Conservation (phyloP, 2,888 invertebrate species). For the Eristalis intricaria region DNA sequence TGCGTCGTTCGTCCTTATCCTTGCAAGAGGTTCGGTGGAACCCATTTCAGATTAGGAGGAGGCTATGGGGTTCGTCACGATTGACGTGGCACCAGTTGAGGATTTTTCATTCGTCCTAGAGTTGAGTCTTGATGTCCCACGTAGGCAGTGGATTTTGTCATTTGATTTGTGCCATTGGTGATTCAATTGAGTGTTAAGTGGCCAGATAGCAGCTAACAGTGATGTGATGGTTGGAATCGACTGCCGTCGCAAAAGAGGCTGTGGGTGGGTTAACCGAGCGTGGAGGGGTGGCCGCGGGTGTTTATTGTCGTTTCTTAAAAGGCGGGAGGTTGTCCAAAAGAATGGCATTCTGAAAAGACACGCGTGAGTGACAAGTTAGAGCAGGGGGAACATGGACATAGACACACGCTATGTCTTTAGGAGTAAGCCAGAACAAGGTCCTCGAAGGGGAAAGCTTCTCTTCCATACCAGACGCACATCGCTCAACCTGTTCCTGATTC, state of each 20-base stretch:
- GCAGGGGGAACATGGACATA: too few relatives aligned
- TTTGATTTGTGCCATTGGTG: conserved; percentile 32
- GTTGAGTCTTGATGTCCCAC: neutral
- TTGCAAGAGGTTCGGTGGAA: neutral
- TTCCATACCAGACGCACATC: too few relatives aligned
- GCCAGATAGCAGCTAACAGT: conserved; percentile 7
- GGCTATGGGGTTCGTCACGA: neutral
- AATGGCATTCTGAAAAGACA: too few relatives aligned
- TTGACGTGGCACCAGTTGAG: conserved; percentile 16
- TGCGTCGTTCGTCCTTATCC: neutral
- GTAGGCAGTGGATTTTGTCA: neutral
- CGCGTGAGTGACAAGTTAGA: too few relatives aligned
- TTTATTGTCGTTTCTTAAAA: neutral
- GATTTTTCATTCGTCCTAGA: neutral
- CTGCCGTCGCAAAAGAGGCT: neutral
- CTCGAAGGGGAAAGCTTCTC: too few relatives aligned
- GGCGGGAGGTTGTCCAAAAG: too few relatives aligned
- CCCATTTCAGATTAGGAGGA: conserved; percentile 7
- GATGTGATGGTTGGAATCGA: neutral
- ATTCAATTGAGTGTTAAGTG: conserved; percentile 27
- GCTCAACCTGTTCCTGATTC: too few relatives aligned
- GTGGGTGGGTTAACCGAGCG: neutral
- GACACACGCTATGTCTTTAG: too few relatives aligned
- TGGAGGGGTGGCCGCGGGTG: neutral
- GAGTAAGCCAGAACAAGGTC: too few relatives aligned